Evolutionary conservation across 2,113 vertebrate species (phyloP).

Genomic region (Microtus montanus): DNA sequence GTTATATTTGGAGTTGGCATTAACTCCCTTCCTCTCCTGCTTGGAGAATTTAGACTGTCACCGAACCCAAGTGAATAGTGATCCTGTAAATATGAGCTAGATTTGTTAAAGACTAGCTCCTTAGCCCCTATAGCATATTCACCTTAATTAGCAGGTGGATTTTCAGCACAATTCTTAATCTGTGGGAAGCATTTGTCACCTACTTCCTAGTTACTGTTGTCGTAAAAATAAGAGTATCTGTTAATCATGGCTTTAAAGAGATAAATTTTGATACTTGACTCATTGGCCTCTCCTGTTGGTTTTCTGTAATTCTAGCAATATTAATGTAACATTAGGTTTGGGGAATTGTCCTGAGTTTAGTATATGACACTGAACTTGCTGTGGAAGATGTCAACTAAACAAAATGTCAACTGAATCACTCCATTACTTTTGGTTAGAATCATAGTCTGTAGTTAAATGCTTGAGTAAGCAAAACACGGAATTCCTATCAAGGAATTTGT

Average conservation of each 20-base stretch:
- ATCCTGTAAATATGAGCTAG: slow-evolving; percentile 36
- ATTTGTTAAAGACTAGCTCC: neutral
- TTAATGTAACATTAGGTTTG: neutral
- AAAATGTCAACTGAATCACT: neutral
- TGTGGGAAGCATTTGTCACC: neutral
- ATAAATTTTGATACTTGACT: neutral
- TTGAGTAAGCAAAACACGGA: slow-evolving; percentile 45
- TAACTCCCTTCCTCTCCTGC: slow-evolving; percentile 39
- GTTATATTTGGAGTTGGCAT: slow-evolving; percentile 22
- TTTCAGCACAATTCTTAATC: slow-evolving; percentile 4
- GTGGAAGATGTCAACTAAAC: slow-evolving; percentile 19
- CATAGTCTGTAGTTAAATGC: neutral
- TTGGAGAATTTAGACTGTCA: slow-evolving; percentile 38
- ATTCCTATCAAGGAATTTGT: neutral
- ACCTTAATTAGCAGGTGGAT: neutral
- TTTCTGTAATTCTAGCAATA: neutral
- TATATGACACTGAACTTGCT: neutral
- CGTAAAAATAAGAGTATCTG: neutral
- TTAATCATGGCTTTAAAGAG: neutral
- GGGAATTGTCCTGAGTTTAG: neutral
- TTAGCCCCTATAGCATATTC: neutral
- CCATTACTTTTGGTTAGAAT: slow-evolving; percentile 7
- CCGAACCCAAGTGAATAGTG: neutral
- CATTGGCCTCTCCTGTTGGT: neutral
- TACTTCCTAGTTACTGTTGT: neutral